phyloP scores from a whole-genome alignment of 2,797 vertebrate genomes.

The Pangasius krempfi region DNA sequence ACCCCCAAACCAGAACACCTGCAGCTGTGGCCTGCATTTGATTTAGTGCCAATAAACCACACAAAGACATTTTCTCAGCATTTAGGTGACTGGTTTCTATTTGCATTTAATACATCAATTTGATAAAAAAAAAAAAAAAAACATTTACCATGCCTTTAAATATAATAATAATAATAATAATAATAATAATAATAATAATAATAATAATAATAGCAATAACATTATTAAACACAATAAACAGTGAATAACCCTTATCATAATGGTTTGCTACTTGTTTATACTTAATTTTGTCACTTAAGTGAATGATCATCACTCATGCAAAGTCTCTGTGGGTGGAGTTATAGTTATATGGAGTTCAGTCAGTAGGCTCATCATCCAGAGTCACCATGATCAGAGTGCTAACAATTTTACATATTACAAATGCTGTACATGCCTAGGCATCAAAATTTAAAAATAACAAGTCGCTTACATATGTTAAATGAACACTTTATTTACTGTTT shows the following conservation, averaged over 20 bases:
- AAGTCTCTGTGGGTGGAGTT: constrained; percentile 3
- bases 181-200: too few relatives aligned
- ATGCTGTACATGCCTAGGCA: not conserved
- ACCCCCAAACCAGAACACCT: constrained; percentile 2
- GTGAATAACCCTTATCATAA: not conserved
- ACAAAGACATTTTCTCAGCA: not conserved
- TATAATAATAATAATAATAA: too few relatives aligned
- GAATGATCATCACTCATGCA: not conserved
- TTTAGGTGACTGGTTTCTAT: not conserved
- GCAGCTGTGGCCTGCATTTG: not conserved
- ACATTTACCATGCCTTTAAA: too few relatives aligned
- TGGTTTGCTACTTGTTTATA: not conserved
- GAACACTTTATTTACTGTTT: not conserved
- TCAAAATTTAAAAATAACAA: not conserved
- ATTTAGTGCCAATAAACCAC: not conserved
- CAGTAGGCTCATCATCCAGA: not conserved
- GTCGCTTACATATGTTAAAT: not conserved
- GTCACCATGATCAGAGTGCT: not conserved
- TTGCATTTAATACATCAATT: not conserved
- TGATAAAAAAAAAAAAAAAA: too few relatives aligned
- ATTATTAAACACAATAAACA: not conserved
- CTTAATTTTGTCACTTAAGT: too few relatives aligned
- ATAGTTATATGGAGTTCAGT: not conserved
- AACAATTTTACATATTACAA: not conserved
- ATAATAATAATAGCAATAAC: too few relatives aligned